A percentile compares a stretch with the other conserved stretches of the same genome.
These are phyloP conservation scores for Phymastichus coffea DNA, from an alignment of 1,140 invertebrate species.

Conservation along the genomic window DNA sequence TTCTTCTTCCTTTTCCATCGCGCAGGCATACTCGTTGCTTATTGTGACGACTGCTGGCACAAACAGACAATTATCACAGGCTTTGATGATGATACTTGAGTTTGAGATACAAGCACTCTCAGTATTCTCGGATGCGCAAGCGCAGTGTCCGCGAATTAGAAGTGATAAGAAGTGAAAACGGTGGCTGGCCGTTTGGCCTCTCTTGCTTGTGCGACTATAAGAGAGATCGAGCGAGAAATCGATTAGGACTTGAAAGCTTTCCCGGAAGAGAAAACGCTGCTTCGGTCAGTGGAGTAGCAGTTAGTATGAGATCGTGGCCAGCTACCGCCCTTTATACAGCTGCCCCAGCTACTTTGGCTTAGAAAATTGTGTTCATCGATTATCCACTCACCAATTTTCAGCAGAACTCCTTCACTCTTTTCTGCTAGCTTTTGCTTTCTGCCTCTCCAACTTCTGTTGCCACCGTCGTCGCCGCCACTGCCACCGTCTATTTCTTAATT, in stretches of 20 bases:
- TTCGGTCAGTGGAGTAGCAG: constrained; percentile 16
- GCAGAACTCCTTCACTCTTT: neutral
- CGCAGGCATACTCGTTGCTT: too few species aligned
- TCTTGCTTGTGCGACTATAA: constrained; percentile 8
- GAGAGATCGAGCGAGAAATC: constrained; percentile 23
- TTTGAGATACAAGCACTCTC: too few species aligned
- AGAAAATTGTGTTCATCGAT: constrained; percentile 39
- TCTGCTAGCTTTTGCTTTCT: neutral
- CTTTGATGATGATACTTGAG: too few species aligned
- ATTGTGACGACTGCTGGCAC: too few species aligned
- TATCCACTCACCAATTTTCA: constrained; percentile 18
- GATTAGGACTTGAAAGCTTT: constrained; percentile 15
- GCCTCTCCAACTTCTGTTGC: neutral
- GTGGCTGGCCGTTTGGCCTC: neutral
- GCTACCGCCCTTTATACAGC: neutral
- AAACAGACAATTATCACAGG: too few species aligned
- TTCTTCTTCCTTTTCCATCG: too few species aligned
- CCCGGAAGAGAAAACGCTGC: neutral
- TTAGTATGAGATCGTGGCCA: constrained; percentile 14
- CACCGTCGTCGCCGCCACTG: neutral
- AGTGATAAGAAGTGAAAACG: constrained; percentile 24
- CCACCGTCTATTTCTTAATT: too few species aligned
- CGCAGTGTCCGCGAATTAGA: constrained; percentile 3
- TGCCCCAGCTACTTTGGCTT: constrained; percentile 21
- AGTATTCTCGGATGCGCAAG: too few species aligned